These are phyloP conservation scores for Nasua narica DNA, from an alignment of 2,797 vertebrate species.

Conservation along the genomic window DNA sequence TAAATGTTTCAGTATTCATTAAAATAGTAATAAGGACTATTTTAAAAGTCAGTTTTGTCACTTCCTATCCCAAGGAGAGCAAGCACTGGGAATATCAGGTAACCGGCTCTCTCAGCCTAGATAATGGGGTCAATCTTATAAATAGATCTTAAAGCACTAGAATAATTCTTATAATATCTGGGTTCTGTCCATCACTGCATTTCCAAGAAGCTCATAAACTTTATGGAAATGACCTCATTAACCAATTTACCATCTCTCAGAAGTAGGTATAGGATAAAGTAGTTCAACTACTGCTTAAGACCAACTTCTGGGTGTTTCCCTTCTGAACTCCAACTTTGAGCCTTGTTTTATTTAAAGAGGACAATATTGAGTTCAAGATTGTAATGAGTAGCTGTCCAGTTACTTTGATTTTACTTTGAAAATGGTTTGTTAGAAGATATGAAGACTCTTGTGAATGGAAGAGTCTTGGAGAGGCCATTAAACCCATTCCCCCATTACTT, in stretches of 20 bases:
- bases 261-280: neutral
- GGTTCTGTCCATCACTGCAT: constrained; percentile 33
- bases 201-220: constrained; percentile 64
- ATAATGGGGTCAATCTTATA: constrained; percentile 43
- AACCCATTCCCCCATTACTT: neutral
- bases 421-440: neutral
- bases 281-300: constrained; percentile 40
- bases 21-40: constrained; percentile 43
- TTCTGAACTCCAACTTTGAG: neutral
- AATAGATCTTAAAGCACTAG: constrained; percentile 45
- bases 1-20: constrained; percentile 43
- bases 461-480: neutral
- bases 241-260: constrained; percentile 40
- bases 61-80: neutral
- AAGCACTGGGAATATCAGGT: constrained; percentile 17
- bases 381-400: neutral
- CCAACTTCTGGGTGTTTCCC: neutral
- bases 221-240: constrained; percentile 58
- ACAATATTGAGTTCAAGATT: neutral
- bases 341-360: neutral
- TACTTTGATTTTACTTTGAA: neutral
- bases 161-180: constrained; percentile 48
- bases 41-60: constrained; percentile 30
- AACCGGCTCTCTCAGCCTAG: constrained; percentile 12
- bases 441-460: neutral